Evolutionary conservation across 1,140 invertebrate species (phyloP).

Genomic region (Eufriesea mexicana): DNA sequence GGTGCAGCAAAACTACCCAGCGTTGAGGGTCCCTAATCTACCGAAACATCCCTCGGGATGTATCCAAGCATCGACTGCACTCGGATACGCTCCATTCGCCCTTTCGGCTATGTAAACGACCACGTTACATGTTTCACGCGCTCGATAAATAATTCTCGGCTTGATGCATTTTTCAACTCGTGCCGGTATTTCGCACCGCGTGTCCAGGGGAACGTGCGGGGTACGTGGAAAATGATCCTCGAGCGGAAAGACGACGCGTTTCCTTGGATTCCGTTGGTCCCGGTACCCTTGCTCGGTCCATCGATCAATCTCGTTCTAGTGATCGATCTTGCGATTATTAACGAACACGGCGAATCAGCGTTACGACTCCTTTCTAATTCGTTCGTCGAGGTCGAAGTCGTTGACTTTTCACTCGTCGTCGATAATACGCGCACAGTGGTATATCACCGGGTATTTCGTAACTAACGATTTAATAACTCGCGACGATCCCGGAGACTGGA

Average conservation of each 20-base stretch:
- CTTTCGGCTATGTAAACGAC: slow-evolving; percentile 64
- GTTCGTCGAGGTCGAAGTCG: too few species aligned
- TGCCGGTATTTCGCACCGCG: background rate
- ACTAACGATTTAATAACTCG: background rate
- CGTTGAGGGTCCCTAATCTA: slow-evolving; percentile 80
- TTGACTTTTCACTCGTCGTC: too few species aligned
- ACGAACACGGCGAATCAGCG: background rate
- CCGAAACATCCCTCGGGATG: slow-evolving; percentile 79
- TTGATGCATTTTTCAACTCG: slow-evolving; percentile 56
- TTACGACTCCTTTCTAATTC: too few species aligned
- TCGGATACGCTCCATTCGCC: slow-evolving; percentile 68
- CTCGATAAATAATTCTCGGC: slow-evolving; percentile 62
- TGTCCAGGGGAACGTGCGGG: background rate
- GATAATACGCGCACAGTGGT: too few species aligned
- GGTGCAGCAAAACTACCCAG: slow-evolving; percentile 69
- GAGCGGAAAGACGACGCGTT: background rate
- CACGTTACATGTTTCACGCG: slow-evolving; percentile 62
- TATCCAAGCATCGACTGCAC: slow-evolving; percentile 69
- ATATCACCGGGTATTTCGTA: background rate
- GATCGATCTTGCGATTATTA: background rate
- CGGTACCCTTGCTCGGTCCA: background rate
- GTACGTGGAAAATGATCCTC: background rate
- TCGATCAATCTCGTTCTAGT: background rate
- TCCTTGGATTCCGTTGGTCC: background rate
- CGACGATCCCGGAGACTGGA: too few species aligned